Evolutionary conservation across 2,113 vertebrate species (phyloP), one percentile per base, ranked within the genome.

Genomic region (Lasiurus borealis): DNA sequence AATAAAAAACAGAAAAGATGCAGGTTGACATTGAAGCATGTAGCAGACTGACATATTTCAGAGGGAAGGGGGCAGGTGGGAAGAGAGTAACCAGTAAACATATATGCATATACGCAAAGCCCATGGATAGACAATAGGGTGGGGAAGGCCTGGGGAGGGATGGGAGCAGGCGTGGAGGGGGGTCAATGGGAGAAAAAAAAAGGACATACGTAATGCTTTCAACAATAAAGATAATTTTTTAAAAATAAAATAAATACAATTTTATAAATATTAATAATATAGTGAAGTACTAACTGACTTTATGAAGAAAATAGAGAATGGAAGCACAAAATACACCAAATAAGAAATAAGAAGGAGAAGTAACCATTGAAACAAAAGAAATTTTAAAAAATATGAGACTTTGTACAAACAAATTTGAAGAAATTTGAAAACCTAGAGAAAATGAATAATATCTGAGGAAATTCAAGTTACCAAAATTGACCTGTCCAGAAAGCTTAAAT

Each of bases 361-460:
- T 72, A 48, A 62, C 4, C 52, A 50, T 7, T 50, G 52, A 93
- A 93, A 93, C 27, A 25, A 64, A 78, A 31, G 15, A 86, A 62
- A 40, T 64, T n/a, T 93, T 64, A 8, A 23, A 72, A 93, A 80
- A 25, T 23, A 57, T 62, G 69, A 75, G 54, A 11, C 15, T 72
- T 25, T 50, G 8, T 57, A n/a, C 8, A 62, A 88, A 92, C 25
- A 77, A 77, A 78, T 52, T 59, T 83, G 85, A 75, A 64, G 62
- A 64, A 64, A 64, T 64, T 64, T 66, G 64, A 31, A 66, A 66
- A 66, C 64, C 29, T 66, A 66, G 64, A 66, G 29, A 29, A 66
- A 66, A 66, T 31, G 64, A 29, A 31, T 66, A 66, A 66, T 87
- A 86, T 90, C 31, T 19, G 82, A 93, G 40, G 27, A 81, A 93